Conservation (phyloP, 2,113 vertebrate species). For the Coryphaenoides rupestris region DNA sequence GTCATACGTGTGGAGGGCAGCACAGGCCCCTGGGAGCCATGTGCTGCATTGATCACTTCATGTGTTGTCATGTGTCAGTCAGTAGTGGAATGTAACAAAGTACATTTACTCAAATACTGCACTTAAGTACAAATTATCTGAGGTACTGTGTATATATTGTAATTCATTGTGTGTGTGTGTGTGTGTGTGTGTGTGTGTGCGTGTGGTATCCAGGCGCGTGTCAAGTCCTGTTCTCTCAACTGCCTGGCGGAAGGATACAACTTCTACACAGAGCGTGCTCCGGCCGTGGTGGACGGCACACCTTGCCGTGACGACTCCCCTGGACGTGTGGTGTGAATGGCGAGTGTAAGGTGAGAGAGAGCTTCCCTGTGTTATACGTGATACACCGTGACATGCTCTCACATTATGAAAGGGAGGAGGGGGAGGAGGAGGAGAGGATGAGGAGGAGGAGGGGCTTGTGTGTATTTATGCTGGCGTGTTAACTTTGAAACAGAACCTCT, state of each 20-base stretch:
- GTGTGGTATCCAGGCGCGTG: conserved; percentile 95
- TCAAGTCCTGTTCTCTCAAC: conserved; percentile 95
- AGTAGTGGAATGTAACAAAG: too few relatives aligned
- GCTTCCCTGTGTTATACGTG: too few relatives aligned
- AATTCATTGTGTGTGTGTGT: conserved; percentile 8
- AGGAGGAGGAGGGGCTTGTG: too few relatives aligned
- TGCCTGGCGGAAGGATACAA: conserved; percentile 96
- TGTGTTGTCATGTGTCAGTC: not conserved
- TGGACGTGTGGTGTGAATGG: conserved; percentile 94
- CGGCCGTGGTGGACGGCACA: conserved; percentile 92
- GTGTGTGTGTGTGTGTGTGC: conserved; percentile 12
- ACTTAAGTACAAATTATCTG: not conserved
- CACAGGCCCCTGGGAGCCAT: not conserved
- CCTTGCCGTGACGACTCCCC: conserved; percentile 86
- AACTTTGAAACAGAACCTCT: not conserved
- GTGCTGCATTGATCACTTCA: not conserved
- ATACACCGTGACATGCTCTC: not conserved
- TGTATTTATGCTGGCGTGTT: not conserved
- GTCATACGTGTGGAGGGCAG: not conserved
- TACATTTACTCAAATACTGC: too few relatives aligned
- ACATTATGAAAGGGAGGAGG: not conserved
- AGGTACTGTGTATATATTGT: conserved; percentile 4
- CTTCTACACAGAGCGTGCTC: conserved; percentile 95
- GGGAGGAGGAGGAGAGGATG: not conserved
- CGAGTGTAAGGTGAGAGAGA: conserved; percentile 92